These are phyloP conservation scores for Rotaria socialis DNA, from an alignment of 2,888 invertebrate genomes.

Conservation along the genomic window DNA sequence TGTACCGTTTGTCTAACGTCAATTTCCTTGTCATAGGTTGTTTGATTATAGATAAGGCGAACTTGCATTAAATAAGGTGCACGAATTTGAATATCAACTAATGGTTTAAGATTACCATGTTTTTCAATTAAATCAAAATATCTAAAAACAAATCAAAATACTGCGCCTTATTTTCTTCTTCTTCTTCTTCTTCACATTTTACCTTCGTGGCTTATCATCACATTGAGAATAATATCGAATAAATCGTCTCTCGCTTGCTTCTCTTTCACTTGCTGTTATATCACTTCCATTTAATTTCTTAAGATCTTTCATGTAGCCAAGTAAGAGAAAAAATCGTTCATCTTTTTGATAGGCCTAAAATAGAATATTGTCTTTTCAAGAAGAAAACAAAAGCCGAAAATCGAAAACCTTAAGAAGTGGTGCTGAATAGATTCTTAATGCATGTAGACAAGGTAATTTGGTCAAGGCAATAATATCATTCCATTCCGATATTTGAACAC, in stretches of 20 bases:
- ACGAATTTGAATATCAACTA: conserved; percentile 76
- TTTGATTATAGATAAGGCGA: conserved; percentile 68
- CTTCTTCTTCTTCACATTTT: conserved; percentile 47
- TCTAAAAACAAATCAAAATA: conserved; percentile 60
- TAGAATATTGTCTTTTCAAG: not conserved
- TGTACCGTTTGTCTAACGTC: conserved; percentile 72
- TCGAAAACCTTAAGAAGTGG: conserved; percentile 63
- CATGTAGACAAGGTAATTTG: conserved; percentile 75
- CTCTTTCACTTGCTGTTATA: conserved; percentile 77
- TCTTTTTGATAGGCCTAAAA: conserved; percentile 65
- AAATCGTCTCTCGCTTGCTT: conserved; percentile 85
- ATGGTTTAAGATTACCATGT: conserved; percentile 82
- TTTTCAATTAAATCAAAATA: conserved; percentile 75
- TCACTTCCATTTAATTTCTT: conserved; percentile 82
- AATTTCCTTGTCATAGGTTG: conserved; percentile 58
- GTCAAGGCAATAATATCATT: conserved; percentile 80
- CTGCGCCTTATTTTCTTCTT: not conserved
- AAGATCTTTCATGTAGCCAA: conserved; percentile 80
- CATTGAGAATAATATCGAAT: conserved; percentile 82
- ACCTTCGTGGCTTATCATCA: conserved; percentile 66
- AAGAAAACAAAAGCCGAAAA: not conserved
- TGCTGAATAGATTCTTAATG: conserved; percentile 75
- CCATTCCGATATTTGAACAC: conserved; percentile 70
- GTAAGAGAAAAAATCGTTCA: conserved; percentile 77
- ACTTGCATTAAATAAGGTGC: conserved; percentile 61